phyloP scores from a whole-genome alignment of 2,113 vertebrate species.

The Alouatta palliata region DNA sequence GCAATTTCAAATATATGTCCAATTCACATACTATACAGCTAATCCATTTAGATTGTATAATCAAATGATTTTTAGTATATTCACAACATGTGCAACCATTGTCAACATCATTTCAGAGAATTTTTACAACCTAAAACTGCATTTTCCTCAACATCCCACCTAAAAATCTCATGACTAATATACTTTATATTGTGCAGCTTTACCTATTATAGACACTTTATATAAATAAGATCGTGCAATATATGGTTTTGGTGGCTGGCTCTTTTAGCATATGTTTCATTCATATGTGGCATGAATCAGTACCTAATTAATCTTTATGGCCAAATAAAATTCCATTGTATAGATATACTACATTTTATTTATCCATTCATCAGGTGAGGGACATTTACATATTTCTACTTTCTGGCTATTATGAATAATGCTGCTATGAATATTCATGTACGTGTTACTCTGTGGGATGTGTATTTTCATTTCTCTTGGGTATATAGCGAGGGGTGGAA shows the following conservation, averaged over 20 bases:
- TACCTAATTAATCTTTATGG: conserved; percentile 4
- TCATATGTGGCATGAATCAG: neutral
- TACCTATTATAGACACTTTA: neutral
- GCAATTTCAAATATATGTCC: neutral
- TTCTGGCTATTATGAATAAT: conserved; percentile 6
- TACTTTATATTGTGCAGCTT: neutral
- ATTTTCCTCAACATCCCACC: neutral
- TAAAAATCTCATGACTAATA: neutral
- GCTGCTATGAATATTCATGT: conserved; percentile 4
- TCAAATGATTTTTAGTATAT: neutral
- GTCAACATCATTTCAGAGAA: neutral
- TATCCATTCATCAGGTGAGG: neutral
- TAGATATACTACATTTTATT: conserved; percentile 27
- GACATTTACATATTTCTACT: conserved; percentile 1
- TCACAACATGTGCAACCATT: neutral
- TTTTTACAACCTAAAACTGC: neutral
- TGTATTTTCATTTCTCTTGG: conserved; percentile 39
- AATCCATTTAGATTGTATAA: neutral
- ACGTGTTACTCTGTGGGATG: neutral
- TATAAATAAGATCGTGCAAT: neutral
- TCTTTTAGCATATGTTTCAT: neutral
- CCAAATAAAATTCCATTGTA: conserved; percentile 13
- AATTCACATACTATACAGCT: neutral
- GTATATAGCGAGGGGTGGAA: neutral
- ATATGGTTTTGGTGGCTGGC: neutral